Percentiles rank a stretch among this genome's conserved stretches.
Conservation (phyloP, 2,797 vertebrate genomes). For the Erithacus rubecula region DNA sequence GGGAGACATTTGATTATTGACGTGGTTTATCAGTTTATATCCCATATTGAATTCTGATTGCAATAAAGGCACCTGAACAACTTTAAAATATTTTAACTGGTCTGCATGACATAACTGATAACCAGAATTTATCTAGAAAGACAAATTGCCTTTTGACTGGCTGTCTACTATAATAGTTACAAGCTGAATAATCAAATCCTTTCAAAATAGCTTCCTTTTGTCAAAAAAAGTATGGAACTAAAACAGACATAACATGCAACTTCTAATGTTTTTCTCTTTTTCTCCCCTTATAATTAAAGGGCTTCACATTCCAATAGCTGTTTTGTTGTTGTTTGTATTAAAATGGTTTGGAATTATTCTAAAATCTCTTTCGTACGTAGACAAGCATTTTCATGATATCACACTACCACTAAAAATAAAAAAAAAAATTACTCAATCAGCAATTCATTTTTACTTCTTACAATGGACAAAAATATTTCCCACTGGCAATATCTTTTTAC, state of each 20-base stretch:
- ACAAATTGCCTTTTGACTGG: conserved; percentile 57
- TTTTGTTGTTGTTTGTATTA: conserved; percentile 6
- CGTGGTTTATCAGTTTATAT: conserved; percentile 22
- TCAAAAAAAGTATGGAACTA: conserved; percentile 42
- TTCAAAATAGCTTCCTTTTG: conserved; percentile 43
- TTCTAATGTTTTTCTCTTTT: background rate
- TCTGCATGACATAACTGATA: conserved; percentile 37
- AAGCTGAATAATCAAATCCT: conserved; percentile 43
- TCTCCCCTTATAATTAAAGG: conserved; percentile 15
- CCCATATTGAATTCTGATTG: background rate
- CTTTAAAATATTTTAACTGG: conserved; percentile 3
- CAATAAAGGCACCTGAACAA: conserved; percentile 37
- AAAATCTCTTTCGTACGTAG: background rate
- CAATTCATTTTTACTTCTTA: background rate
- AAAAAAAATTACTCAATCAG: background rate
- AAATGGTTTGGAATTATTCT: conserved; percentile 8
- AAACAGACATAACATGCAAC: conserved; percentile 33
- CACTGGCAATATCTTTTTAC: background rate
- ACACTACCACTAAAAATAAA: background rate
- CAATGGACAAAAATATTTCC: background rate
- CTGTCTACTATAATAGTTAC: conserved; percentile 34
- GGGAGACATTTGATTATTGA: background rate
- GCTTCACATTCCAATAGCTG: background rate
- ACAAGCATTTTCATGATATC: background rate
- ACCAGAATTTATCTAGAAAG: conserved; percentile 47